phyloP scores from a whole-genome alignment of 2,888 invertebrate species.

The Acronicta aceris region DNA sequence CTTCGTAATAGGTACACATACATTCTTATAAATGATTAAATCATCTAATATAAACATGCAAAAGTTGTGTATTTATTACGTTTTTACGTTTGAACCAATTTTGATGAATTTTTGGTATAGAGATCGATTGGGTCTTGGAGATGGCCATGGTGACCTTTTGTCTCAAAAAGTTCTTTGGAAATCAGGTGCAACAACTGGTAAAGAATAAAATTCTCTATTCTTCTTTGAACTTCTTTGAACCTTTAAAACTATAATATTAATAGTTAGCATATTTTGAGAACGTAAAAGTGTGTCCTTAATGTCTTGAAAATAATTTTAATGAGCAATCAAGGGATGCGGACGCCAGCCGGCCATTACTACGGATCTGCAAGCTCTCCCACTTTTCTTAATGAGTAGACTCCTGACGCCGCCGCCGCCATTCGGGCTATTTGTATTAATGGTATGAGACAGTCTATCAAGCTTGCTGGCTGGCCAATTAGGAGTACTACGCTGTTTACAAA shows the following conservation, averaged over 20 bases:
- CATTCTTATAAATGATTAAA: too few species aligned
- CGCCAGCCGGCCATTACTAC: slow-evolving; percentile 32
- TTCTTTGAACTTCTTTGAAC: too few species aligned
- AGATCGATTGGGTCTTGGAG: too few species aligned
- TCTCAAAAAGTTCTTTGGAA: too few species aligned
- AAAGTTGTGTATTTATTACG: too few species aligned
- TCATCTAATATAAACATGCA: too few species aligned
- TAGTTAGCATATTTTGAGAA: slow-evolving; percentile 1
- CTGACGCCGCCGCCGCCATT: slow-evolving; percentile 14
- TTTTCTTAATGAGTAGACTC: slow-evolving; percentile 51
- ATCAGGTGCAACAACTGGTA: too few species aligned
- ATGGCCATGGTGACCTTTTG: too few species aligned
- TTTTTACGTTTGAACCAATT: too few species aligned
- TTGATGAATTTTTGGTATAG: too few species aligned
- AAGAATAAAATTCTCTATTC: too few species aligned
- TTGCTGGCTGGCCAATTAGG: slow-evolving; percentile 14
- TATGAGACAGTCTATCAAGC: slow-evolving; percentile 24
- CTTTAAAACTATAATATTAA: neutral
- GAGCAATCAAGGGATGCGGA: slow-evolving; percentile 34
- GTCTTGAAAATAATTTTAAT: slow-evolving; percentile 42
- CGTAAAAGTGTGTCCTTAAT: slow-evolving; percentile 18
- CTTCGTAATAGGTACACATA: too few species aligned
- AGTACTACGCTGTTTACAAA: slow-evolving; percentile 16
- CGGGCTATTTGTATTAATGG: slow-evolving; percentile 32
- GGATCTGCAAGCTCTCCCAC: slow-evolving; percentile 31